phyloP scores from a whole-genome alignment of 2,888 invertebrate genomes.

The Clivina fossor region DNA sequence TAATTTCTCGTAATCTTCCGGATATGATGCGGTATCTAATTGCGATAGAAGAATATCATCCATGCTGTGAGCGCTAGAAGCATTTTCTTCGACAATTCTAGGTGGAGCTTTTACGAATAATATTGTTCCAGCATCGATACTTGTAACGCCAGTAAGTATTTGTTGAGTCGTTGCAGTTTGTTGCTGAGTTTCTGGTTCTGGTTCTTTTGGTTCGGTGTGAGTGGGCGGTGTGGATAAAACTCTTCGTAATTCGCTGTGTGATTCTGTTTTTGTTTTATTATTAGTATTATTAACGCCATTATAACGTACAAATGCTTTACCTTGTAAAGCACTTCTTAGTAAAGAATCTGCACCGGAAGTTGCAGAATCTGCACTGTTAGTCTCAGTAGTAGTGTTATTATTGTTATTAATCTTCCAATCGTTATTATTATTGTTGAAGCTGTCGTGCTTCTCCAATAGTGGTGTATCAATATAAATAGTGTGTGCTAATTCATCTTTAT shows the following conservation, averaged over 20 bases:
- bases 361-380: constrained; percentile 38
- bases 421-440: constrained; percentile 73
- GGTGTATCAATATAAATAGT: constrained; percentile 57
- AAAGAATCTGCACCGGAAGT: constrained; percentile 64
- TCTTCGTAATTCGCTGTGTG: constrained; percentile 59
- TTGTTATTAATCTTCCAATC: constrained; percentile 80
- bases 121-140: constrained; percentile 51
- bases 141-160: constrained; percentile 51
- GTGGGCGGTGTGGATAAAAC: constrained; percentile 55
- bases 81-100: constrained; percentile 53
- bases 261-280: constrained; percentile 46
- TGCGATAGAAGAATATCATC: constrained; percentile 72
- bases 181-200: constrained; percentile 44
- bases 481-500: constrained; percentile 58
- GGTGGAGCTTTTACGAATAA: constrained; percentile 49
- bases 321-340: constrained; percentile 79
- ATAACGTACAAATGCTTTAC: constrained; percentile 57
- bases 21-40: constrained; percentile 64
- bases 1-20: constrained; percentile 82
- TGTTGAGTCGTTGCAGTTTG: constrained; percentile 50
- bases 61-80: constrained; percentile 64
- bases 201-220: constrained; percentile 49
- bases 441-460: constrained; percentile 58
- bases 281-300: constrained; percentile 47
- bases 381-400: constrained; percentile 57